Percentiles rank a stretch among this genome's conserved stretches.
Evolutionary conservation across 1,140 invertebrate species (phyloP).

Genomic region (Chymomyza costata): DNA sequence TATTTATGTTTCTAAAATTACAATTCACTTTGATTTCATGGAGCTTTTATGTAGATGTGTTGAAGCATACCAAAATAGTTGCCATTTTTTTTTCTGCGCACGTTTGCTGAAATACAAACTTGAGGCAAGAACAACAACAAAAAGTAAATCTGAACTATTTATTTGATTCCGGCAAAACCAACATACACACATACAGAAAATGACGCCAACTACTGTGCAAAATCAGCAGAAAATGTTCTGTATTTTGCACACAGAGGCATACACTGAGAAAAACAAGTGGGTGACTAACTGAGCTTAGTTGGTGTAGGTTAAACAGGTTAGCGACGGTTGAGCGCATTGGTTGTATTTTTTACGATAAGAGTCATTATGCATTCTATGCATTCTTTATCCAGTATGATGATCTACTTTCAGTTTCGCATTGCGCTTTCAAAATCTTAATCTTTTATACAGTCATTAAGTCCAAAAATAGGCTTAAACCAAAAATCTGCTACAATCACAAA

Average conservation of each 20-base stretch:
- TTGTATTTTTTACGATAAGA: neutral
- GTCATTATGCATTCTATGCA: no score
- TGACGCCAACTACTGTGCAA: constrained; percentile 65
- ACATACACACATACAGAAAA: no score
- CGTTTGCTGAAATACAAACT: constrained; percentile 55
- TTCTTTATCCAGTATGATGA: no score
- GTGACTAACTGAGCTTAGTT: neutral
- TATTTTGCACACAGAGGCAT: neutral
- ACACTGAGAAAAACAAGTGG: constrained; percentile 37
- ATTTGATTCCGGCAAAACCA: constrained; percentile 69
- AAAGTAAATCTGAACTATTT: constrained; percentile 61
- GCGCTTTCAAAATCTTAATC: no score
- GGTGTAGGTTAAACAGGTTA: constrained; percentile 28
- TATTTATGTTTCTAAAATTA: no score
- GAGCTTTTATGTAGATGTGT: no score
- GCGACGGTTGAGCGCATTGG: neutral
- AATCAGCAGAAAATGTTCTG: constrained; percentile 61
- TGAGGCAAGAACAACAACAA: constrained; percentile 33
- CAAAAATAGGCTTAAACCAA: neutral
- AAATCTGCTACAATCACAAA: no score
- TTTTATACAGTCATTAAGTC: neutral
- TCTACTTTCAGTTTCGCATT: no score
- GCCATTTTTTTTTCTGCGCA: constrained; percentile 39
- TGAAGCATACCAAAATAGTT: no score
- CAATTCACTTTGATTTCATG: no score